Evolutionary conservation across 2,113 vertebrate genomes (phyloP), one percentile per base, ranked within the genome.

Genomic region (Oceanites oceanicus): DNA sequence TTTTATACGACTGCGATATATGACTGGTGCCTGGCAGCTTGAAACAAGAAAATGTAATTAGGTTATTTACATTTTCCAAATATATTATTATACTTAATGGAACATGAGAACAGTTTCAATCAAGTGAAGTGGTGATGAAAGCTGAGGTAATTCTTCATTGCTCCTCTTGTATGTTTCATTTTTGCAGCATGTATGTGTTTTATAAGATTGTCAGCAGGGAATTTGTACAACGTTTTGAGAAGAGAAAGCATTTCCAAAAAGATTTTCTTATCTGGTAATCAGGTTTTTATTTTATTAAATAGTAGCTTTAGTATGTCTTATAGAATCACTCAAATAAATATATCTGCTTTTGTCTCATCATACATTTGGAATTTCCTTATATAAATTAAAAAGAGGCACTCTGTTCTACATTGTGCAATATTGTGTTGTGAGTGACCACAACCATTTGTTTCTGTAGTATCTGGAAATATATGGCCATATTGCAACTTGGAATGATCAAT

Each of bases 1-100:
- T 95, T 99, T 99, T 97, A 99, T 99, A 97, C 98, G 99, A 90
- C 98, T 99, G 79, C 99, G 99, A 68, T 99, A 99, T 95, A 93
- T 99, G 96, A 99, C 98, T 29, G 99, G 99, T 96, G 99, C 99
- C 97, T 99, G 99, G 99, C 99, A 91, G 89, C 97, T 99, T 86
- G 98, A 98, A 38, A 97, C 96, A 52, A 95, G 96, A 26, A 99
- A 99, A 98, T 97, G 93, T 86, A 98, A 99, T 97, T 99, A 99
- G 97, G 81, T 96, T 94, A 88, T 95, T 94, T 94, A 74, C 92
- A 73, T 80, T 92, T 84, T 86, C 76, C 88, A 92, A 95, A 92
- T 95, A 82, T 92, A 92, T 96, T 96, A 90, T 91, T 97, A 88
- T 82, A 42, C 62, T 92, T 92, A 88, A 85, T 97, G 84, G 83